These are phyloP conservation scores for Drosophila bocki DNA, from an alignment of 1,140 invertebrate species.

Conservation along the genomic window DNA sequence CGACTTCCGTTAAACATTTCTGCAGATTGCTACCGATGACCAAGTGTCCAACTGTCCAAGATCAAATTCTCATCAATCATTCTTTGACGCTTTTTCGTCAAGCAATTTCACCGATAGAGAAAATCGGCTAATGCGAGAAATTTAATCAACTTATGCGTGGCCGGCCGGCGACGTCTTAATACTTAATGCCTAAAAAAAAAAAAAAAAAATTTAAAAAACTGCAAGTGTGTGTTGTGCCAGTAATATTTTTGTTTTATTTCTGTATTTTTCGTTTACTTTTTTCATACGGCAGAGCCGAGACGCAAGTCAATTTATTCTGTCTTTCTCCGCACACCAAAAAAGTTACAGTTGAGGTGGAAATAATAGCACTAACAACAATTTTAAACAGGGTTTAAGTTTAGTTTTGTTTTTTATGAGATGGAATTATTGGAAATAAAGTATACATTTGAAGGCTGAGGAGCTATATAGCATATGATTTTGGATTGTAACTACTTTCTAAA, in stretches of 20 bases:
- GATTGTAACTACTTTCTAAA: too few species aligned
- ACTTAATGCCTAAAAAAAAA: conserved; percentile 41
- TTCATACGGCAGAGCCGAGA: conserved; percentile 35
- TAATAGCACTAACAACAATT: background rate
- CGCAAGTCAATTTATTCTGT: conserved; percentile 69
- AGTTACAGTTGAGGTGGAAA: background rate
- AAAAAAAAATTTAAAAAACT: conserved; percentile 4
- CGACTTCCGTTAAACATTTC: conserved; percentile 64
- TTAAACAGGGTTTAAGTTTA: too few species aligned
- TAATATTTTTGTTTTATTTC: conserved; percentile 57
- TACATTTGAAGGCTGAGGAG: too few species aligned
- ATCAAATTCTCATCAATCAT: conserved; percentile 75
- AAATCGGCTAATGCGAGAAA: conserved; percentile 79
- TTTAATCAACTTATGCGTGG: conserved; percentile 76
- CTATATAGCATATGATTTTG: too few species aligned
- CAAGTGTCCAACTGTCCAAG: conserved; percentile 17
- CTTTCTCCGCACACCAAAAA: conserved; percentile 45
- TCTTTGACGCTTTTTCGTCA: conserved; percentile 54
- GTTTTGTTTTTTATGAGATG: too few species aligned
- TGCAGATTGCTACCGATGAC: conserved; percentile 23
- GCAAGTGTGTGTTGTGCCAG: conserved; percentile 27
- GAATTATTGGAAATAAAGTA: too few species aligned
- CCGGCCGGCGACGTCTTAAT: conserved; percentile 64
- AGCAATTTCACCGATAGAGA: conserved; percentile 68
- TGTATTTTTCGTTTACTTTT: conserved; percentile 41